Evolutionary conservation across 1,140 invertebrate species (phyloP).

Genomic region (Euwallacea similis): DNA sequence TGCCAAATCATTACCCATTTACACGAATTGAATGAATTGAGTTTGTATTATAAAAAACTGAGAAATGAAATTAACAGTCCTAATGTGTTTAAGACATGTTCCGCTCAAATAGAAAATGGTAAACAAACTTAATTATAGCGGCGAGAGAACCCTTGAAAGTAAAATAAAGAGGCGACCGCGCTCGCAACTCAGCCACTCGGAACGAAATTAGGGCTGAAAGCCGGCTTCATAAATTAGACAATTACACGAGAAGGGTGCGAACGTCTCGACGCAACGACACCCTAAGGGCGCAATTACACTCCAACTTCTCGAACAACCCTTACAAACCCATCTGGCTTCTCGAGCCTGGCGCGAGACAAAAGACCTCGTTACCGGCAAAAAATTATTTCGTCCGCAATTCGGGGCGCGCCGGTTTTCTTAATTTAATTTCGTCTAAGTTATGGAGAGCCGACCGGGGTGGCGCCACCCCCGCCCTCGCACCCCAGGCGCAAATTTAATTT

Average conservation of each 20-base stretch:
- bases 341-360: constrained; percentile 42
- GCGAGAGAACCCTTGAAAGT: constrained; percentile 9
- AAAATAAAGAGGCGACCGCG: constrained; percentile 14
- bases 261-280: constrained; percentile 47
- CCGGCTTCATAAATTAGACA: constrained; percentile 48
- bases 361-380: constrained; percentile 47
- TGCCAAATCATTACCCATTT: too few relatives aligned
- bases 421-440: constrained; percentile 49
- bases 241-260: constrained; percentile 47
- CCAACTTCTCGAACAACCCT: constrained; percentile 43
- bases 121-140: constrained; percentile 26
- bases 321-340: constrained; percentile 48
- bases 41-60: too few relatives aligned
- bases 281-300: constrained; percentile 48
- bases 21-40: too few relatives aligned
- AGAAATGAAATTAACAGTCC: too few relatives aligned
- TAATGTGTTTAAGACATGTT: background rate
- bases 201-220: constrained; percentile 40
- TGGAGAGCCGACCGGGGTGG: constrained; percentile 32
- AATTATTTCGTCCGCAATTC: constrained; percentile 44
- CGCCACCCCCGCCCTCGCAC: constrained; percentile 11
- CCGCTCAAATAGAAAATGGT: constrained; percentile 6
- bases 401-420: constrained; percentile 45
- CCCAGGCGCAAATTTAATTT: constrained; percentile 47
- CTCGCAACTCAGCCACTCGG: constrained; percentile 35